Base-by-base conservation (phyloP, 2,113 vertebrate genomes). In the Prionailurus bengalensis region DNA sequence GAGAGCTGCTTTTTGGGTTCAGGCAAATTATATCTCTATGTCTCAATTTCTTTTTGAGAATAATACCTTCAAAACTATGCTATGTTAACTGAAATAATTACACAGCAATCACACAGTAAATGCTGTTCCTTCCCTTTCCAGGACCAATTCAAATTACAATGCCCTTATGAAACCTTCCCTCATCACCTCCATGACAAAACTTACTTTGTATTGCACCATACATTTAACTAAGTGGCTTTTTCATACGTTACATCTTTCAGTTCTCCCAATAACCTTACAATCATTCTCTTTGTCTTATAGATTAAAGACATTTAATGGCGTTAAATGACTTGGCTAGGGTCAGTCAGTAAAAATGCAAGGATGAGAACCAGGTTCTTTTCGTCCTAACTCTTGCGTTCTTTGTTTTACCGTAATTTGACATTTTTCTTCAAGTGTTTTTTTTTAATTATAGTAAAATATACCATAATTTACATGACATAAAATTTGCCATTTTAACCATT, bases 21-120 rank as follows among this genome's bases (percentile, higher is more conserved):
- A 55, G 65, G 45, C 70, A 85, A 79, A 97, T 85, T 84, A 45
- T 73, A 53, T 71, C 70, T 92, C 68, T 45, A 14, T 92, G 17
- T 89, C 17, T 84, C 92, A 78, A 70, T 89, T 66, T 83, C 16
- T 51, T 83, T 45, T 63, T 63, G 45, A 42, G 39, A 45, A 80
- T 84, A 78, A 79, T 65, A 65, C 85, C 51, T 83, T 84, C 53
- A 89, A 89, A 89, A 33, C 39, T 58, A 66, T 83, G 39, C 16
- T 78, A 36, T 17, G 29, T 89, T 48, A 66, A 73, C n/a, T 79
- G 84, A 89, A 53, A 88, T 70, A 70, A 15, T 31, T 33, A 66
- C 48, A 87, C 12, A 86, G 15, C 85, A 71, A 42, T 14, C 63
- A 71, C 21, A 79, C 78, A 89, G 27, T 78, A 88, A 96, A 88